Base-by-base conservation (phyloP, 2,797 vertebrate genomes). In the Acipenser transmontanus region DNA sequence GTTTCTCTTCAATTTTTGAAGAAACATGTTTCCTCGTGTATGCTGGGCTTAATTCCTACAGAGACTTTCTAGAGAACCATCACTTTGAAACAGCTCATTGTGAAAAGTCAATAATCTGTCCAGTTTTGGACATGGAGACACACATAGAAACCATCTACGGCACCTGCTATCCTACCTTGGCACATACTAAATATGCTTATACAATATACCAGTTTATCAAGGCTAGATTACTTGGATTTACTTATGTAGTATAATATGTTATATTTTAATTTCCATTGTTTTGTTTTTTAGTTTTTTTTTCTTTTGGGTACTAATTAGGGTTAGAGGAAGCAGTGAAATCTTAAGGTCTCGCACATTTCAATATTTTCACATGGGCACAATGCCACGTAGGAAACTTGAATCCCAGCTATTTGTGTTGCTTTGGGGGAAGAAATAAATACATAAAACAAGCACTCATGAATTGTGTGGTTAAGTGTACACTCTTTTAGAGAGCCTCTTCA, bases 221-320 rank as follows among this genome's bases (percentile, higher is more conserved):
- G 52, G 11, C 6, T 63, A 68, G 64, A 54, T 20, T 61, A 70
- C 69, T 74, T 66, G 72, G 66, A 54, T 65, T 69, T 69, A 66
- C 13, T 47, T 34, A 47, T 54, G 61, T 72, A 65, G 47, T 71
- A 68, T n/a, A 73, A 71, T 4, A 34, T 20, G 20, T 20, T 20
- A 20, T 34, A 63, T 69, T 63, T 65, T 64, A 65, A 63, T 66
- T 69, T 59, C 57, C 47, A 51, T 59, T 66, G 64, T 61, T 66
- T 48, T 63, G 57, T 69, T 67, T 61, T 66, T 64, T 65, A 60
- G 67, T 72, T 64, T 76, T 78, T 78, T 78, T 75, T 80, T 80
- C 71, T 52, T 51, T 34, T 59, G 13, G 6, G 65, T 65, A 70
- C 66, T 63, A 34, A 66, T 66, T 54, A 20, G 47, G 64, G 51